Evolutionary conservation across 2,797 vertebrate species (phyloP), one percentile per base, ranked within the genome.

Genomic region (Anisognathus igniventris): DNA sequence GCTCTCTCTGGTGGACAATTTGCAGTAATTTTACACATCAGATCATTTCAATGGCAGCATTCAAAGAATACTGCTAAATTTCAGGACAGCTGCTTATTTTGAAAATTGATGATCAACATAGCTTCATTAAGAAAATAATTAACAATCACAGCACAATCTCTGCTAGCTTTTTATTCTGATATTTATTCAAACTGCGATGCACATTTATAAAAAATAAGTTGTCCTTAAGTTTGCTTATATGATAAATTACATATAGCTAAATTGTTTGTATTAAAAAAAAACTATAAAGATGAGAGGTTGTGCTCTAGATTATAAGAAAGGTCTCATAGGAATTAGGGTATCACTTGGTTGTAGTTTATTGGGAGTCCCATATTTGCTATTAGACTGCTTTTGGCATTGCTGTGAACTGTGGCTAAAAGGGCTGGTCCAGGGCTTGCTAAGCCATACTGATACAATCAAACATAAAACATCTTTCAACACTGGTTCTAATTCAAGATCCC

Each of bases 1-100:
- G 96, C 97, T 93, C 97, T 97, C 97, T 97, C 96, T 97, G 86
- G 96, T 98, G 98, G 97, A 66, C 86, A 77, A 10, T 22, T 71
- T 35, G 58, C 42, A 86, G 93, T 96, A 90, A 62, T 50, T 66
- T 79, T 57, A 33, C 37, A 42, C 7, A 74, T 17, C 31, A 66
- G 5, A 66, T 70, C 5, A 68, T 74, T 92, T 71, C 48, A 86
- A 9, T 25, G 31, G 39, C 48, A 67, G 30, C 15, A 81, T n/a
- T 31, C 28, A 57, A 70, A 74, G 15, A 13, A 22, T 35, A 57
- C 14, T 57, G n/a, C 33, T 71, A 42, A 12, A 74, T 77, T 74
- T 81, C 78, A 84, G 79, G 33, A 60, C 24, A 79, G 33, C 40
- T 64, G 54, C 25, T 56, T 82, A 57, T 58, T 89, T 86, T 54